Percentiles rank a stretch among this genome's conserved stretches.
Conservation (phyloP, 2,797 vertebrate species). For the Falco berigora region DNA sequence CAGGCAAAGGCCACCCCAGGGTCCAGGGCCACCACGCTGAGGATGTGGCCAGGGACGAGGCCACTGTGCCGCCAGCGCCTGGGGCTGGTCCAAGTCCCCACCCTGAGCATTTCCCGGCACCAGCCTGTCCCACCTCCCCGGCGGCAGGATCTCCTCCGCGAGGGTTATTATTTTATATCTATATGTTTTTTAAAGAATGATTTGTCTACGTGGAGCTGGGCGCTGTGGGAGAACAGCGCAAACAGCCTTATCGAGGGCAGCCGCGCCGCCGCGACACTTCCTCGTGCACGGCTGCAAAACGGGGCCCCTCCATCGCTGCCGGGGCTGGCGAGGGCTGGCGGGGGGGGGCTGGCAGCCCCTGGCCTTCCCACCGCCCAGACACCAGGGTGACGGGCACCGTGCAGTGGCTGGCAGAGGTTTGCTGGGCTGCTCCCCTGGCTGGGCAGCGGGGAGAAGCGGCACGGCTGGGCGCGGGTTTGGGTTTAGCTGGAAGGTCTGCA, state of each 20-base stretch:
- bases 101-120: background rate
- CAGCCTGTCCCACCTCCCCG: fast-evolving
- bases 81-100: background rate
- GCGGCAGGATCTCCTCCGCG: background rate
- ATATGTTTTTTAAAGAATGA: background rate
- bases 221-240: background rate
- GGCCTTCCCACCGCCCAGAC: background rate
- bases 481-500: background rate
- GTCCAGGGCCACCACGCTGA: too few species aligned
- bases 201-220: background rate
- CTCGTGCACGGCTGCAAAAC: background rate
- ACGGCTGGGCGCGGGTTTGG: fast-evolving
- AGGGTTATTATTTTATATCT: background rate
- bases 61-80: background rate
- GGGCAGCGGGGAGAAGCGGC: fast-evolving
- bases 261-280: background rate
- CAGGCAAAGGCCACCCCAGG: fast-evolving
- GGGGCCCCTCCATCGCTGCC: background rate
- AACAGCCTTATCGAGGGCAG: constrained; percentile 41
- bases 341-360: background rate
- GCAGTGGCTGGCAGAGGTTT: background rate
- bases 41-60: background rate
- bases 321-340: background rate
- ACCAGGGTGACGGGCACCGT: fast-evolving
- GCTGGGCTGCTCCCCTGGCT: fast-evolving